Evolutionary conservation across 2,888 invertebrate species (phyloP).

Genomic region (Rhagonycha fulva): DNA sequence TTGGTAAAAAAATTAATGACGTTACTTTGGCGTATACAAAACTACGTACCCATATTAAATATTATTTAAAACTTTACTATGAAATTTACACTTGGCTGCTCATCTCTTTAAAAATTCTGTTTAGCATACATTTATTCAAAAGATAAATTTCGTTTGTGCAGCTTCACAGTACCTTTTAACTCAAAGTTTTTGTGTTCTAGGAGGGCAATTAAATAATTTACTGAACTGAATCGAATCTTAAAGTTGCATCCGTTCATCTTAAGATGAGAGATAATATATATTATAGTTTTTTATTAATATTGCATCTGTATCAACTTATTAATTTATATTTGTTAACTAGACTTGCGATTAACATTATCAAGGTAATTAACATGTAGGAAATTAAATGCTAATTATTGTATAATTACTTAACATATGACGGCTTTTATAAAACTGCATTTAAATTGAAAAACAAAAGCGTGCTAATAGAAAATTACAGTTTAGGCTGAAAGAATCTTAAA

Average conservation of each 20-base stretch:
- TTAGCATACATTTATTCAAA: slow-evolving; percentile 18
- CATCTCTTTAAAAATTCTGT: slow-evolving; percentile 4
- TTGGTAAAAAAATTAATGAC: not conserved
- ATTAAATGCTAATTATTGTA: not conserved
- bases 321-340: not conserved
- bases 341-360: not conserved
- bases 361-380: not conserved
- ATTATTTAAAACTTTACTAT: not conserved
- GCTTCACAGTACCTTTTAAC: slow-evolving; percentile 17
- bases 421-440: not conserved
- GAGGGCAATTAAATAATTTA: slow-evolving; percentile 32
- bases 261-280: not conserved
- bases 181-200: slow-evolving; percentile 15
- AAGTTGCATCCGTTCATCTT: slow-evolving; percentile 21
- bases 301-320: not conserved
- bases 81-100: slow-evolving; percentile 9
- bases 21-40: not conserved
- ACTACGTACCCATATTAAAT: not conserved
- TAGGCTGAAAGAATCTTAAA: not conserved
- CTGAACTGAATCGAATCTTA: slow-evolving; percentile 34
- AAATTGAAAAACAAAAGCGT: not conserved
- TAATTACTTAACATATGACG: not conserved
- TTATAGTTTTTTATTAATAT: not conserved
- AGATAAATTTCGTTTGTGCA: slow-evolving; percentile 14
- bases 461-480: not conserved